Evolutionary conservation across 2,113 vertebrate genomes (phyloP).

Genomic region (Cyanoderma ruficeps): DNA sequence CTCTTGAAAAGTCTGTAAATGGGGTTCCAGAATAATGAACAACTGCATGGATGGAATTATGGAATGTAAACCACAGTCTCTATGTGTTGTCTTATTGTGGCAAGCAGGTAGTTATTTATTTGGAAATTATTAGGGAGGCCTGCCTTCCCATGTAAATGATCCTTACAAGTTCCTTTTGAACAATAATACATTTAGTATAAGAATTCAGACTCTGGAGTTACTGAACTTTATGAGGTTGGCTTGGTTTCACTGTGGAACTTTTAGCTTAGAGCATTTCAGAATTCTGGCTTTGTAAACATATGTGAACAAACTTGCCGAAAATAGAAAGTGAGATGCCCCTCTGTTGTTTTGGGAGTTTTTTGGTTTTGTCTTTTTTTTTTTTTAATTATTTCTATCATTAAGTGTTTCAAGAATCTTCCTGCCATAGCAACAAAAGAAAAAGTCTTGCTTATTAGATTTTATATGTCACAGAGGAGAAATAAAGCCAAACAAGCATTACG

Average conservation of each 20-base stretch:
- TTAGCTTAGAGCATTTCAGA: slow-evolving; percentile 13
- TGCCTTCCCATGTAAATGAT: slow-evolving; percentile 9
- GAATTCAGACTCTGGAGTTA: slow-evolving; percentile 40
- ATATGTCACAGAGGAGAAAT: slow-evolving; percentile 58
- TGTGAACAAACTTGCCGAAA: slow-evolving; percentile 43
- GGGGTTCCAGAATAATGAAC: background rate
- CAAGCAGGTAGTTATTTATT: slow-evolving; percentile 17
- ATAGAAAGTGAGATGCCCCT: slow-evolving; percentile 53
- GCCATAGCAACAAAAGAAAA: slow-evolving; percentile 47
- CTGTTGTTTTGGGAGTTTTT: background rate
- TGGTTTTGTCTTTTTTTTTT: no score
- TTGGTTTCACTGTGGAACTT: slow-evolving; percentile 26
- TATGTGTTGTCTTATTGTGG: background rate
- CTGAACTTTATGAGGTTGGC: slow-evolving; percentile 44
- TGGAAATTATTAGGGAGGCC: slow-evolving; percentile 20
- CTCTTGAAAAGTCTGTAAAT: background rate
- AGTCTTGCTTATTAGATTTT: slow-evolving; percentile 56
- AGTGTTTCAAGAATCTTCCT: slow-evolving; percentile 46
- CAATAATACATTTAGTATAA: background rate
- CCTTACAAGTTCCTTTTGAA: slow-evolving; percentile 35
- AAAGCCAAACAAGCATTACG: slow-evolving; percentile 51
- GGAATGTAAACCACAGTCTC: background rate
- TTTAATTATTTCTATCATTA: slow-evolving; percentile 18
- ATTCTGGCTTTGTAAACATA: slow-evolving; percentile 47
- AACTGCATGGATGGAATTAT: background rate